phyloP scores from a whole-genome alignment of 2,797 vertebrate genomes.

The Sebastes trivittatus region DNA sequence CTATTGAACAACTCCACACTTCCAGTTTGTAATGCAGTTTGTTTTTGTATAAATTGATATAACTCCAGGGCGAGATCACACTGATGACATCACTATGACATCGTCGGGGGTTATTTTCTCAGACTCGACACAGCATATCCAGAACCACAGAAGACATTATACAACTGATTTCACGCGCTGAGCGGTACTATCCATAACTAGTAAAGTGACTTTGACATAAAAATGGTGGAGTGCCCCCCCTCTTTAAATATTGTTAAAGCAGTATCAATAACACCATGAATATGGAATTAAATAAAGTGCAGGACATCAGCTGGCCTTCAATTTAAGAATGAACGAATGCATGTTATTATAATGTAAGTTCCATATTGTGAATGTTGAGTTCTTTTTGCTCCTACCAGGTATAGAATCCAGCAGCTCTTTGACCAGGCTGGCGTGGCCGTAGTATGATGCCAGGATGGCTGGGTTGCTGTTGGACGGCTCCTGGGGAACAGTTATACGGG shows the following conservation, averaged over 20 bases:
- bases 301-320: background rate
- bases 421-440: constrained; percentile 84
- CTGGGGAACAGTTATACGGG: constrained; percentile 75
- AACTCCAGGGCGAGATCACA: background rate
- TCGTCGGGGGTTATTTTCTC: too few species aligned
- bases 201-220: background rate
- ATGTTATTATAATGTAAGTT: background rate
- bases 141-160: too few species aligned
- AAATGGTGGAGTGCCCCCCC: background rate
- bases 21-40: too few species aligned
- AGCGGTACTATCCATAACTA: background rate
- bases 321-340: background rate
- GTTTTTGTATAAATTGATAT: background rate
- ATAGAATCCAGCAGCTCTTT: constrained; percentile 90
- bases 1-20: too few species aligned
- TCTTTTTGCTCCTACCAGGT: constrained; percentile 74
- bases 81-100: background rate
- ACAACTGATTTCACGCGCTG: background rate
- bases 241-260: background rate
- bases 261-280: background rate
- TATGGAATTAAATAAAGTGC: background rate
- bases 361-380: too few species aligned
- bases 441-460: constrained; percentile 87
- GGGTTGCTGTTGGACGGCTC: constrained; percentile 88
- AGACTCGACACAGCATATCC: too few species aligned